Conservation (phyloP, 2,797 vertebrate species). For the Oreortyx pictus region DNA sequence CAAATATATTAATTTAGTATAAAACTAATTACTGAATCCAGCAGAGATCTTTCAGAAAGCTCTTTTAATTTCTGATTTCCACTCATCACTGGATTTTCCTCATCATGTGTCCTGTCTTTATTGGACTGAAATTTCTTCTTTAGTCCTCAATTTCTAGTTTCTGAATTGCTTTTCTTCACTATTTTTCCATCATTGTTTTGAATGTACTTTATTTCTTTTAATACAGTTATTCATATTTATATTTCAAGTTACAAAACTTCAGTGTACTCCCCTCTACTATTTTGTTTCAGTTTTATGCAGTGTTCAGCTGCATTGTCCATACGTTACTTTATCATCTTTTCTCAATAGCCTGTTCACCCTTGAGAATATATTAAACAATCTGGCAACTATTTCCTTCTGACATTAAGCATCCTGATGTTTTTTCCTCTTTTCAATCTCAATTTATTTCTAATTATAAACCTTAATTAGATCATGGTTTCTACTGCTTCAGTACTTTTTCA, state of each 20-base stretch:
- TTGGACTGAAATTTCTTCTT: neutral
- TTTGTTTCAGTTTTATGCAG: neutral
- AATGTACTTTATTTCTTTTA: neutral
- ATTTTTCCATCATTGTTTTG: neutral
- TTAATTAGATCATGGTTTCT: conserved; percentile 68
- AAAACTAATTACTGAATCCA: neutral
- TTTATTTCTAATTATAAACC: conserved; percentile 68
- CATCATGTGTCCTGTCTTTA: neutral
- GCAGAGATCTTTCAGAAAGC: neutral
- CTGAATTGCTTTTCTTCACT: neutral
- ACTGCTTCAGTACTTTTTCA: conserved; percentile 57
- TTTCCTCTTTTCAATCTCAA: conserved; percentile 60
- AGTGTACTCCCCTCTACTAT: neutral
- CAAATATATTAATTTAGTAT: neutral
- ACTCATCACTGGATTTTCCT: neutral
- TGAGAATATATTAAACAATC: conserved; percentile 49
- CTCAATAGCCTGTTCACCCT: neutral
- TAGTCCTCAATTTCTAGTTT: neutral
- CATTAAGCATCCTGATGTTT: conserved; percentile 16
- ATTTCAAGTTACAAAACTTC: neutral
- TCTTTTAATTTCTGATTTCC: neutral
- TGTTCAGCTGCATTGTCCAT: neutral
- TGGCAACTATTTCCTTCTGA: conserved; percentile 54
- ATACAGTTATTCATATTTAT: neutral
- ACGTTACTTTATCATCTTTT: neutral